Conservation (phyloP, 2,888 invertebrate genomes). For the Epirrhoe tristata region DNA sequence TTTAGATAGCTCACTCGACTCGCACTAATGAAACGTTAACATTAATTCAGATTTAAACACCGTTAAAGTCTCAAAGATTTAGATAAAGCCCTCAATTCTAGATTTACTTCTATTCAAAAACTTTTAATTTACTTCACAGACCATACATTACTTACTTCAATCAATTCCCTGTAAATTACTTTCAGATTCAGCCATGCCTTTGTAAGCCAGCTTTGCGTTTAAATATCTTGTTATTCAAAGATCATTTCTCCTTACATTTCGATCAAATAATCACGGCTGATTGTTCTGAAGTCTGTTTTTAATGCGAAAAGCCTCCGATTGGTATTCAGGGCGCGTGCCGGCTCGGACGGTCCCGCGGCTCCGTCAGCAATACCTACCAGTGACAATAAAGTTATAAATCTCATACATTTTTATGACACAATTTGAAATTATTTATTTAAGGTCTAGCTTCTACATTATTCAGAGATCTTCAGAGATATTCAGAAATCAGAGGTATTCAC, state of each 20-base stretch:
- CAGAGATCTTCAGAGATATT: too few relatives aligned
- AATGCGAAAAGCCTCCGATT: slow-evolving; percentile 63
- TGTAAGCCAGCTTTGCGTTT: slow-evolving; percentile 20
- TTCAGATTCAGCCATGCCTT: slow-evolving; percentile 3
- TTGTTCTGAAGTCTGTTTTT: slow-evolving; percentile 57
- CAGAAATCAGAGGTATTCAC: too few relatives aligned
- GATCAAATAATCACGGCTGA: slow-evolving; percentile 41
- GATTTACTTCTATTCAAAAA: too few relatives aligned
- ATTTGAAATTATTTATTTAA: slow-evolving; percentile 56
- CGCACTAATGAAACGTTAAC: too few relatives aligned
- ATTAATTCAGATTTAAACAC: too few relatives aligned
- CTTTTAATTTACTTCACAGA: too few relatives aligned
- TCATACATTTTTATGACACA: slow-evolving; percentile 74
- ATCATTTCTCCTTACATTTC: slow-evolving; percentile 37
- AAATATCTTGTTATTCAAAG: slow-evolving; percentile 35
- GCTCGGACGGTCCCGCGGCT: slow-evolving; percentile 48
- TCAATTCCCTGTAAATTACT: slow-evolving; percentile 10
- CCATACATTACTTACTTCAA: not conserved
- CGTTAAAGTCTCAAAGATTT: too few relatives aligned
- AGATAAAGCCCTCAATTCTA: too few relatives aligned
- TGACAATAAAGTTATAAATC: slow-evolving; percentile 68
- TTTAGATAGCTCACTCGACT: too few relatives aligned
- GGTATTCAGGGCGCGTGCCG: slow-evolving; percentile 62
- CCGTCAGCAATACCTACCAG: slow-evolving; percentile 57
- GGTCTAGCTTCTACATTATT: slow-evolving; percentile 45